Conservation (phyloP, 2,113 vertebrate genomes). For the Ursus arctos region DNA sequence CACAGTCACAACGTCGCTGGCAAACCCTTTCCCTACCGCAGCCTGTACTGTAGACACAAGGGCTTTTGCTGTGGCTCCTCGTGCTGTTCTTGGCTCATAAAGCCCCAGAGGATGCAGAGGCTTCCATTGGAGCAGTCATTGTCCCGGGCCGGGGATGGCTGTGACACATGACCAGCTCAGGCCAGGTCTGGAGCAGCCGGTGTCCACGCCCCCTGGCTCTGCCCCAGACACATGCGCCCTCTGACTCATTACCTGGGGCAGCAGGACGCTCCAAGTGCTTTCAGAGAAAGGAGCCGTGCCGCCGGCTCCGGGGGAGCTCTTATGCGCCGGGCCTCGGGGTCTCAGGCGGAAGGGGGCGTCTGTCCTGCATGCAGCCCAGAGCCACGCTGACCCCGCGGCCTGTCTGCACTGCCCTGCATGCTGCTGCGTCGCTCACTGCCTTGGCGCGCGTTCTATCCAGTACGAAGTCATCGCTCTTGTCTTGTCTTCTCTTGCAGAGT, state of each 20-base stretch:
- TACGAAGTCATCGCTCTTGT: constrained; percentile 83
- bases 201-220: not conserved
- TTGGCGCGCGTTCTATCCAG: constrained; percentile 42
- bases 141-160: not conserved
- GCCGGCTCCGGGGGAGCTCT: accelerated
- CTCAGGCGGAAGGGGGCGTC: not conserved
- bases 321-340: not conserved
- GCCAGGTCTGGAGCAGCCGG: not conserved
- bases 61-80: not conserved
- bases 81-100: not conserved
- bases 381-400: not conserved
- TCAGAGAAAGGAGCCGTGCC: not conserved
- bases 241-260: not conserved
- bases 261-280: not conserved
- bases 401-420: constrained; percentile 54
- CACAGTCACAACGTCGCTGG: not conserved
- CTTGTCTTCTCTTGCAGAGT: constrained; percentile 94
- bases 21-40: not conserved
- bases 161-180: not conserved
- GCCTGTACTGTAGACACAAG: not conserved
- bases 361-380: not conserved
- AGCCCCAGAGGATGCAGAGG: not conserved
- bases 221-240: not conserved
- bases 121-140: not conserved
- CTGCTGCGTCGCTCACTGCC: not conserved